phyloP scores from a whole-genome alignment of 2,113 vertebrate genomes.

The Trematocara stigmaticum region DNA sequence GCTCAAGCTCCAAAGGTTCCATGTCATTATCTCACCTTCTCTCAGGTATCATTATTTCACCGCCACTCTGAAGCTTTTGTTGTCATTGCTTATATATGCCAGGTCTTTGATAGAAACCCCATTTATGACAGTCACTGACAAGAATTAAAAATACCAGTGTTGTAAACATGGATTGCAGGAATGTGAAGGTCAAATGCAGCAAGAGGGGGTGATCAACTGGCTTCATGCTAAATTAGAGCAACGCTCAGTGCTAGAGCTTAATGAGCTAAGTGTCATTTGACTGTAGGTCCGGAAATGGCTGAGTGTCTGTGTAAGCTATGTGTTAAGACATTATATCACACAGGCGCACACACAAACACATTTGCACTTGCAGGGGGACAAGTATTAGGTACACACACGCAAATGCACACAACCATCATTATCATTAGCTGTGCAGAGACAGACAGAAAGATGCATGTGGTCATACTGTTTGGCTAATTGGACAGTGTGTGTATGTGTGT shows the following conservation, averaged over 20 bases:
- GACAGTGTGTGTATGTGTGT: neutral
- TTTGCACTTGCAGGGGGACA: neutral
- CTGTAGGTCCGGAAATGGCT: conserved; percentile 46
- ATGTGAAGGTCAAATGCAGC: conserved; percentile 55
- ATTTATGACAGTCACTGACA: conserved; percentile 5
- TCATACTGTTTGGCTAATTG: conserved; percentile 55
- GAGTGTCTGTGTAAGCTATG: conserved; percentile 47
- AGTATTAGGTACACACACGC: neutral
- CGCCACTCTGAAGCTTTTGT: neutral
- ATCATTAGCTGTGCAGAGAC: conserved; percentile 52
- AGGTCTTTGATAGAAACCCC: neutral
- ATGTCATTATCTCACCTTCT: neutral
- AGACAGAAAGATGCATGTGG: conserved; percentile 56
- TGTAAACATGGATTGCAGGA: neutral
- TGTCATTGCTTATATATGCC: neutral
- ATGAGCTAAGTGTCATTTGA: conserved; percentile 61
- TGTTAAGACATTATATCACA: conserved; percentile 42
- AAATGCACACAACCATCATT: conserved; percentile 22
- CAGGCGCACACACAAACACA: conserved; percentile 32
- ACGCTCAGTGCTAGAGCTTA: conserved; percentile 32
- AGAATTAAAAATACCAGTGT: conserved; percentile 11
- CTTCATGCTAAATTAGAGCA: conserved; percentile 57
- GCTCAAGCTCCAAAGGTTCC: neutral
- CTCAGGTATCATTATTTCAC: neutral
- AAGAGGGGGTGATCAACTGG: conserved; percentile 5